These are phyloP conservation scores for Pachypsylla venusta DNA, from an alignment of 1,140 invertebrate species.

Conservation along the genomic window DNA sequence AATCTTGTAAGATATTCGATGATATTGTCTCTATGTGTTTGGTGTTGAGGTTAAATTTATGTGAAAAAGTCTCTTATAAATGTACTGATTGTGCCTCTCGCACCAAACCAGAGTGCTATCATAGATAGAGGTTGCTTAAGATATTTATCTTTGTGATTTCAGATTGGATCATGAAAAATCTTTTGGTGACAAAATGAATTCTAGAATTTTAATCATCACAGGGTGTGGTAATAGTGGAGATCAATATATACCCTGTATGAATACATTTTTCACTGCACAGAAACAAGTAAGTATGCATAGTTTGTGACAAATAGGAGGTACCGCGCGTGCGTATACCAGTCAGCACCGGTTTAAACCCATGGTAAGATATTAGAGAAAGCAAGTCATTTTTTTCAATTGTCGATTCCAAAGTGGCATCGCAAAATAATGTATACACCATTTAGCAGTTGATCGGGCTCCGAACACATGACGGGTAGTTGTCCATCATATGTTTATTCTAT, in stretches of 20 bases:
- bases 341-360: not conserved
- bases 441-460: not conserved
- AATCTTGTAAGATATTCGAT: no score
- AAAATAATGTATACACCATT: not conserved
- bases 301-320: not conserved
- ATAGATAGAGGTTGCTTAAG: no score
- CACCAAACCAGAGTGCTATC: no score
- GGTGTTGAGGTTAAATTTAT: no score
- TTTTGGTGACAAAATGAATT: constrained; percentile 49
- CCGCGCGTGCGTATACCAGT: not conserved
- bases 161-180: constrained; percentile 39
- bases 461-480: no score
- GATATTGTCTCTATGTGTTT: no score
- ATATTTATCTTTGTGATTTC: constrained; percentile 12
- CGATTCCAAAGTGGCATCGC: not conserved
- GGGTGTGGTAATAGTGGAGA: constrained; percentile 78
- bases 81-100: no score
- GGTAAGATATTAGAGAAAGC: no score
- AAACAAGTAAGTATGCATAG: constrained; percentile 40
- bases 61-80: no score
- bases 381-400: not conserved
- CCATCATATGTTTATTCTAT: no score
- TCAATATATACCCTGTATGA: constrained; percentile 98
- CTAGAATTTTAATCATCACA: constrained; percentile 68
- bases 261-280: constrained; percentile 90